These are phyloP conservation scores for Amblyjoppa proteus DNA, from an alignment of 2,888 invertebrate species.

Conservation along the genomic window DNA sequence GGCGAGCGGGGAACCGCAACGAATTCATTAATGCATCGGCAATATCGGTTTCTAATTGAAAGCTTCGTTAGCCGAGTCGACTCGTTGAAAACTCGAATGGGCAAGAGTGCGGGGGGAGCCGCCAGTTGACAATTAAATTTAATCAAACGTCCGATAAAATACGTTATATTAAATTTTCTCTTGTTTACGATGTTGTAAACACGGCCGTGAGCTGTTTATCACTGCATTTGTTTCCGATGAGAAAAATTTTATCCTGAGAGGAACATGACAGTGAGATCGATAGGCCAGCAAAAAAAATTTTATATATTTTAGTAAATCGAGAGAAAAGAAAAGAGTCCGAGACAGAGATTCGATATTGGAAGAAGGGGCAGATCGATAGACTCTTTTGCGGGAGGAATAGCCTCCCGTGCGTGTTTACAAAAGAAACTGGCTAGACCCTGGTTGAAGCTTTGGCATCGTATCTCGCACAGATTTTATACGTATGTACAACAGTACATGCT, in stretches of 20 bases:
- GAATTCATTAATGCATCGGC: conserved; percentile 62
- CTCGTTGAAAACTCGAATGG: background rate
- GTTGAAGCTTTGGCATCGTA: conserved; percentile 13
- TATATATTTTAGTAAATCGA: no score
- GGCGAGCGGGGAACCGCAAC: conserved; percentile 14
- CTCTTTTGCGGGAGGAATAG: background rate
- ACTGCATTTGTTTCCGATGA: conserved; percentile 24
- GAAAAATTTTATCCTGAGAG: background rate
- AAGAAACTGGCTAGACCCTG: conserved; percentile 48
- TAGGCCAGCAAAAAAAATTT: background rate
- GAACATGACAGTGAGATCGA: background rate
- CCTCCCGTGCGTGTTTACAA: background rate
- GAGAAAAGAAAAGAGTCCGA: background rate
- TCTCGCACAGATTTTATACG: conserved; percentile 22
- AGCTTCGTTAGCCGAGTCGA: conserved; percentile 42
- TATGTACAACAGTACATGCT: background rate
- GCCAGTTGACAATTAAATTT: conserved; percentile 56
- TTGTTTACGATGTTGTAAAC: conserved; percentile 10
- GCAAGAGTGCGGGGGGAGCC: background rate
- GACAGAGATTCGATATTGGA: background rate
- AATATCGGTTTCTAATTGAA: conserved; percentile 60
- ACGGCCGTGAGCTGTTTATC: conserved; percentile 34
- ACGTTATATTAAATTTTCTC: background rate
- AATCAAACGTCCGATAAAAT: conserved; percentile 52
- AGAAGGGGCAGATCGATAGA: conserved; percentile 52